Percentiles rank a stretch among this genome's conserved stretches.
Evolutionary conservation across 1,140 invertebrate species (phyloP).

Genomic region (Phthorimaea operculella): DNA sequence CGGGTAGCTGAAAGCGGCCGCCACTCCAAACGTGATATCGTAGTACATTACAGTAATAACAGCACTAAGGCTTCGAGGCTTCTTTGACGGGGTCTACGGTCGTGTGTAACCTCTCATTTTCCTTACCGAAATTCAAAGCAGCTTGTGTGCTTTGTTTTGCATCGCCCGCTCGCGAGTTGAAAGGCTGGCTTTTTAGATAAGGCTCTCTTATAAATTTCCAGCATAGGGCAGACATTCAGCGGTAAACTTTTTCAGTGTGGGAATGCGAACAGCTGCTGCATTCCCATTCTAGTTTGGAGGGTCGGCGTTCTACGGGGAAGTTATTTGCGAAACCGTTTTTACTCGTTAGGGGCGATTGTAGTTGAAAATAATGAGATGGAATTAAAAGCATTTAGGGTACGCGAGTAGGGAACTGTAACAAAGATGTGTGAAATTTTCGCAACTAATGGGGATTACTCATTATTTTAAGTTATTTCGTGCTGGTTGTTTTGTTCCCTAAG

Average conservation of each 20-base stretch:
- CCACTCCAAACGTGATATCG: constrained; percentile 37
- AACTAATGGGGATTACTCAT: too few relatives aligned
- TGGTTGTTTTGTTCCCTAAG: too few relatives aligned
- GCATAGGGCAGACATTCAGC: constrained; percentile 43
- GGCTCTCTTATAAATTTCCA: constrained; percentile 58
- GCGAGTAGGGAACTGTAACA: too few relatives aligned
- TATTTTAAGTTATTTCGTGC: too few relatives aligned
- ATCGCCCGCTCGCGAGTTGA: constrained; percentile 51
- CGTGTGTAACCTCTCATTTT: constrained; percentile 61
- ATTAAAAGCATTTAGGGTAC: background rate
- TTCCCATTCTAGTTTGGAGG: constrained; percentile 39
- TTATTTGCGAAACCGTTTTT: constrained; percentile 30
- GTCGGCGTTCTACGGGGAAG: constrained; percentile 22
- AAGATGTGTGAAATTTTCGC: too few relatives aligned
- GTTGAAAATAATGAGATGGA: constrained; percentile 11
- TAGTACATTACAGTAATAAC: constrained; percentile 60
- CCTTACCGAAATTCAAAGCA: constrained; percentile 63
- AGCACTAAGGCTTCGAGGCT: constrained; percentile 32
- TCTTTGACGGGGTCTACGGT: constrained; percentile 46
- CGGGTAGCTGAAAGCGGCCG: constrained; percentile 15
- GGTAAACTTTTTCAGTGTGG: constrained; percentile 54
- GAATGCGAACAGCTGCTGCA: constrained; percentile 44
- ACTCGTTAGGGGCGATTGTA: constrained; percentile 28
- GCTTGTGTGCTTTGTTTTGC: constrained; percentile 62
- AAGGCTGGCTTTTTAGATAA: constrained; percentile 64